Evolutionary conservation across 2,113 vertebrate species (phyloP).

Genomic region (Boulengeromyrus knoepffleri): DNA sequence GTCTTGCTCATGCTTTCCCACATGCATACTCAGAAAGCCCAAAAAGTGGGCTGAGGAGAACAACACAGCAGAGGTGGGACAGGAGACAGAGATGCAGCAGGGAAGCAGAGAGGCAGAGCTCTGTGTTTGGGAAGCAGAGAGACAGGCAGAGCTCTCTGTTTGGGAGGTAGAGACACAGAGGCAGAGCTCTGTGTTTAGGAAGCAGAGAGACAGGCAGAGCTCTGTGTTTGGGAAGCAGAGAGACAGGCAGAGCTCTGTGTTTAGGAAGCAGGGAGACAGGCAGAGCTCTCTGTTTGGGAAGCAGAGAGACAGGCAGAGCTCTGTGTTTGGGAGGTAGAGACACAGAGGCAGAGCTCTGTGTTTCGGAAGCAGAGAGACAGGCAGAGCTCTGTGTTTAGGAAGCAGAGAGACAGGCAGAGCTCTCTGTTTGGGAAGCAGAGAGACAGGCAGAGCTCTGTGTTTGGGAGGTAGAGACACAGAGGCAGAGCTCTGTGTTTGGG

Average conservation of each 20-base stretch:
- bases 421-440: neutral
- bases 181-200: neutral
- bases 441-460: neutral
- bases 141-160: neutral
- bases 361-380: neutral
- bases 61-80: neutral
- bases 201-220: neutral
- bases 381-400: neutral
- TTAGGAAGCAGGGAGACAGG: neutral
- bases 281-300: neutral
- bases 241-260: neutral
- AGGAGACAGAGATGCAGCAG: neutral
- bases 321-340: neutral
- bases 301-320: neutral
- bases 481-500: no score
- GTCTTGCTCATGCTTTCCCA: neutral
- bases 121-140: neutral
- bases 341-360: no score
- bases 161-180: neutral
- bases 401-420: neutral
- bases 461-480: neutral
- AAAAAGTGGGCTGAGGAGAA: neutral
- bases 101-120: neutral
- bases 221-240: neutral
- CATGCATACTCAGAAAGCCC: neutral